These are phyloP conservation scores for Pasiphila rectangulata DNA, from an alignment of 2,888 invertebrate species.

Conservation along the genomic window DNA sequence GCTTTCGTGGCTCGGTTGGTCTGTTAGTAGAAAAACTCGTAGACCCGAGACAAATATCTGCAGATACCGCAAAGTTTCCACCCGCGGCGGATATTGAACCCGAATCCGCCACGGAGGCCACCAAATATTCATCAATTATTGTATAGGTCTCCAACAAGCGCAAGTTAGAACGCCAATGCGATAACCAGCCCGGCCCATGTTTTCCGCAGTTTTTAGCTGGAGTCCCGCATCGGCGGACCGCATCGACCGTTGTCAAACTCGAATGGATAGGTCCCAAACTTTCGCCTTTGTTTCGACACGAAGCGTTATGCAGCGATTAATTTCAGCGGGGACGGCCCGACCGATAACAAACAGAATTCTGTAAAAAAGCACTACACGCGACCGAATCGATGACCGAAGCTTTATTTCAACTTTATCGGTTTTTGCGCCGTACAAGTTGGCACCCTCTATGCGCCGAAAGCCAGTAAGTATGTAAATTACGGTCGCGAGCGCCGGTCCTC, in stretches of 20 bases:
- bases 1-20: too few species aligned
- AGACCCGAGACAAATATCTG: too few species aligned
- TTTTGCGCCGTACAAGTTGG: constrained; percentile 75
- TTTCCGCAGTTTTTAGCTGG: constrained; percentile 25
- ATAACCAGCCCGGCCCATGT: constrained; percentile 39
- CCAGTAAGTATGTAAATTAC: constrained; percentile 81
- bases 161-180: constrained; percentile 38
- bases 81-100: too few species aligned
- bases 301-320: constrained; percentile 50
- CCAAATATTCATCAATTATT: too few species aligned
- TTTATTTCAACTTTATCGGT: constrained; percentile 79
- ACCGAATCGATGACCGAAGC: constrained; percentile 73
- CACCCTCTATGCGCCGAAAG: constrained; percentile 74
- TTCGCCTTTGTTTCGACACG: constrained; percentile 22
- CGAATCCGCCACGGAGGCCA: too few species aligned
- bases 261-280: constrained; percentile 22
- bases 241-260: constrained; percentile 28
- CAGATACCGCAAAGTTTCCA: too few species aligned
- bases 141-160: too few species aligned
- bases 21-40: too few species aligned
- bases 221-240: constrained; percentile 15
- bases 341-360: constrained; percentile 68
- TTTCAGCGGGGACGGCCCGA: constrained; percentile 44
- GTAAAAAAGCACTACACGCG: constrained; percentile 67
- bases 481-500: constrained; percentile 76